phyloP scores from a whole-genome alignment of 2,113 vertebrate species.

The Holacanthus passer region DNA sequence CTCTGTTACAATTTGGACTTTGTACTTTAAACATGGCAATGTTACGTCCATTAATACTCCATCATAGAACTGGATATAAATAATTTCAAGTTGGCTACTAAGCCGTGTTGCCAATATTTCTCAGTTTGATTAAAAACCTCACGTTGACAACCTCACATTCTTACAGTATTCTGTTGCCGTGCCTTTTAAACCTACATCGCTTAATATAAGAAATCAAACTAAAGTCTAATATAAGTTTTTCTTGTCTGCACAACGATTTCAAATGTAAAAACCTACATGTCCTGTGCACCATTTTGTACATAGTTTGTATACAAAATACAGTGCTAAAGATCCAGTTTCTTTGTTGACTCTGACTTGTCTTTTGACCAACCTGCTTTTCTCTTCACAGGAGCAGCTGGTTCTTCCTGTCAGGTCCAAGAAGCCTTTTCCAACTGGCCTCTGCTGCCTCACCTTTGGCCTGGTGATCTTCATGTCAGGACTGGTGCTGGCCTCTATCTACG shows the following conservation, averaged over 20 bases:
- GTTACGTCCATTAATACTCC: neutral
- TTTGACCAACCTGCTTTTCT: conserved; percentile 31
- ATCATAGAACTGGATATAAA: neutral
- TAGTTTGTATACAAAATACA: neutral
- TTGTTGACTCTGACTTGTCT: neutral
- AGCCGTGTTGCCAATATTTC: neutral
- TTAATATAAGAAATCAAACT: no score
- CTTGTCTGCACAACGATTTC: neutral
- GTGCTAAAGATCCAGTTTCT: no score
- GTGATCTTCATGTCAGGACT: conserved; percentile 90
- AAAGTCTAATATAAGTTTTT: neutral
- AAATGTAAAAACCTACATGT: neutral
- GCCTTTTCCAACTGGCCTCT: conserved; percentile 84
- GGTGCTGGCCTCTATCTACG: conserved; percentile 89
- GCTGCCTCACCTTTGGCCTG: conserved; percentile 90
- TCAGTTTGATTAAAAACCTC: neutral
- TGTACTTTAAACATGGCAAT: neutral
- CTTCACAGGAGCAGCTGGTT: conserved; percentile 82
- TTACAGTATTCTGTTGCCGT: neutral
- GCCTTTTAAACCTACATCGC: neutral
- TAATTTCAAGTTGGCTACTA: conserved; percentile 3
- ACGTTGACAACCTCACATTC: neutral
- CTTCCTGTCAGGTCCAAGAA: conserved; percentile 81
- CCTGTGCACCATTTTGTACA: neutral
- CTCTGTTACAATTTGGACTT: conserved; percentile 34